A percentile compares a stretch with the other conserved stretches of the same genome.
Evolutionary conservation across 2,888 invertebrate species (phyloP).

Genomic region (Chaetogeoica ovagalla): DNA sequence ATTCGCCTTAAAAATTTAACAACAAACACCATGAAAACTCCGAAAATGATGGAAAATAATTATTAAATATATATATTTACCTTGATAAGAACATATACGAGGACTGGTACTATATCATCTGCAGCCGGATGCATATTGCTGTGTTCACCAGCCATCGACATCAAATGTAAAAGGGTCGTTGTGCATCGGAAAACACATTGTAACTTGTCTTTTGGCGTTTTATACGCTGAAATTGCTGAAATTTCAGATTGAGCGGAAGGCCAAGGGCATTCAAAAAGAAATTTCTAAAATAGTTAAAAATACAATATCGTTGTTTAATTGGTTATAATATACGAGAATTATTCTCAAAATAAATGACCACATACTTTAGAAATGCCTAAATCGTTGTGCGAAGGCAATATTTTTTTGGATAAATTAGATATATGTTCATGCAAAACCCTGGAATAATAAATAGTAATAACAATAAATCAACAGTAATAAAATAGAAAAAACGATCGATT

Average conservation of each 20-base stretch:
- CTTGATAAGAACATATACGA: conserved; percentile 94
- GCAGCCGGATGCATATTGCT: conserved; percentile 75
- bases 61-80: conserved; percentile 61
- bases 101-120: conserved; percentile 94
- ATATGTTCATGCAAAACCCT: conserved; percentile 89
- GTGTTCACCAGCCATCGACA: conserved; percentile 77
- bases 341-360: neutral
- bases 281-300: conserved; percentile 61
- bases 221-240: conserved; percentile 84
- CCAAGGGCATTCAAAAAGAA: conserved; percentile 93
- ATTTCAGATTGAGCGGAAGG: conserved; percentile 90
- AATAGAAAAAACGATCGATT: neutral
- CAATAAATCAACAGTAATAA: neutral
- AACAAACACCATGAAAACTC: neutral
- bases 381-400: conserved; percentile 80
- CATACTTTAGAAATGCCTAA: conserved; percentile 73
- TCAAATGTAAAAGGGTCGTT: conserved; percentile 88
- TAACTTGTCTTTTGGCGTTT: conserved; percentile 85
- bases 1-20: conserved; percentile 72
- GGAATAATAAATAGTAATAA: conserved; percentile 55
- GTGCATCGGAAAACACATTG: conserved; percentile 84
- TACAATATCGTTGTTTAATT: neutral
- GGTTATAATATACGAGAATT: neutral
- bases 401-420: conserved; percentile 73
- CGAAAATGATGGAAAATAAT: neutral